Evolutionary conservation across 2,113 vertebrate species (phyloP).

Genomic region (Lasiurus borealis): DNA sequence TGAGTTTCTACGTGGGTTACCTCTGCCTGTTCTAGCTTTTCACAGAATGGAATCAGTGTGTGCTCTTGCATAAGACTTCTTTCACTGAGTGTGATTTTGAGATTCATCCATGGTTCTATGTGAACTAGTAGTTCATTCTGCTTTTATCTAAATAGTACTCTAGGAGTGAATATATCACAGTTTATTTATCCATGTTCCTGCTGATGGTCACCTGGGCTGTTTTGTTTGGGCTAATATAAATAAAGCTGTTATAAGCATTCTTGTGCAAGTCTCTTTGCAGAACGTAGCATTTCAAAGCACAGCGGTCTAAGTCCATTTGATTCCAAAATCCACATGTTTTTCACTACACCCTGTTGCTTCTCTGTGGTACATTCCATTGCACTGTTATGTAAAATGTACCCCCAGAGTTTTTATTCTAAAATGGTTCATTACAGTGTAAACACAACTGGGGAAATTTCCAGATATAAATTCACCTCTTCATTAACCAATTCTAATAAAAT

Average conservation of each 20-base stretch:
- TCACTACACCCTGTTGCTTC: conserved; percentile 27
- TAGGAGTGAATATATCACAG: background rate
- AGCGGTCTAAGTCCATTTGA: conserved; percentile 44
- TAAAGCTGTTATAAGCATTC: conserved; percentile 32
- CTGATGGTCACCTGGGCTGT: background rate
- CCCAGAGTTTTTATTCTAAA: background rate
- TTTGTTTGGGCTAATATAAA: background rate
- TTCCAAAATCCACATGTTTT: conserved; percentile 64
- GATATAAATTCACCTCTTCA: conserved; percentile 7
- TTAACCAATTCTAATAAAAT: conserved; percentile 18
- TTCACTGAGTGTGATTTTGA: background rate
- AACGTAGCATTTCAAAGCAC: conserved; percentile 55
- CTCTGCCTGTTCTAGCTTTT: background rate
- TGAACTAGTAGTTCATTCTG: background rate
- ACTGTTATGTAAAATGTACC: background rate
- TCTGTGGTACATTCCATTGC: background rate
- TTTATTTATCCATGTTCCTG: background rate
- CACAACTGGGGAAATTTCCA: background rate
- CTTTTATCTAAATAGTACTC: background rate
- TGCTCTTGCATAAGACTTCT: background rate
- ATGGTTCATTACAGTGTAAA: background rate
- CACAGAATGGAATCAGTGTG: background rate
- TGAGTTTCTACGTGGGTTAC: background rate
- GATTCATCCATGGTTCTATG: background rate
- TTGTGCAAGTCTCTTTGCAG: background rate